phyloP scores from a whole-genome alignment of 2,888 invertebrate genomes.

The Ophion costatus region DNA sequence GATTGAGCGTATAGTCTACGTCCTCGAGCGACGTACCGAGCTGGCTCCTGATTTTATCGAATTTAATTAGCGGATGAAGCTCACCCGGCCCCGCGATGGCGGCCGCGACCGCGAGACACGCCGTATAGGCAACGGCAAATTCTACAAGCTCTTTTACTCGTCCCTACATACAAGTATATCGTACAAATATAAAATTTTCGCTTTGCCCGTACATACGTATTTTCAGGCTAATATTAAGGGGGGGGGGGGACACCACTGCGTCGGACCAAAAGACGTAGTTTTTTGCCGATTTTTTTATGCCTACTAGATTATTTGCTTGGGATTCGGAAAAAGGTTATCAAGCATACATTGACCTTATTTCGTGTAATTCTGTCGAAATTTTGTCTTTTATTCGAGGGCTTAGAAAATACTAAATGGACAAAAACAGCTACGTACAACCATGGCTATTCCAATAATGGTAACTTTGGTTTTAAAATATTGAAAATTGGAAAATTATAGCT shows the following conservation, averaged over 20 bases:
- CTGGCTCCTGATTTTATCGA: conserved; percentile 75
- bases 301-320: no score
- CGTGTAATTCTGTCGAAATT: no score
- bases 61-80: conserved; percentile 77
- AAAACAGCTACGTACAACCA: no score
- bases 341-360: no score
- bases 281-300: no score
- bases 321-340: no score
- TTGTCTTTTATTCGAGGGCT: no score
- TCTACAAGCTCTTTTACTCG: conserved; percentile 42
- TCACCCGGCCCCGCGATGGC: conserved; percentile 67
- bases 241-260: neutral
- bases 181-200: neutral
- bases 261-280: no score
- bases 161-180: conserved; percentile 24
- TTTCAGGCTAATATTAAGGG: neutral
- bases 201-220: neutral
- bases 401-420: no score
- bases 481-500: no score
- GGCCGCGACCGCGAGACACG: conserved; percentile 41
- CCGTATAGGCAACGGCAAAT: conserved; percentile 42
- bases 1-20: conserved; percentile 39
- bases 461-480: no score
- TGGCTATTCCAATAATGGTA: no score
- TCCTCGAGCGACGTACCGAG: conserved; percentile 65